A percentile compares a stretch with the other conserved stretches of the same genome.
Conservation (phyloP, 2,888 invertebrate genomes). For the Dermolepida albohirtum region DNA sequence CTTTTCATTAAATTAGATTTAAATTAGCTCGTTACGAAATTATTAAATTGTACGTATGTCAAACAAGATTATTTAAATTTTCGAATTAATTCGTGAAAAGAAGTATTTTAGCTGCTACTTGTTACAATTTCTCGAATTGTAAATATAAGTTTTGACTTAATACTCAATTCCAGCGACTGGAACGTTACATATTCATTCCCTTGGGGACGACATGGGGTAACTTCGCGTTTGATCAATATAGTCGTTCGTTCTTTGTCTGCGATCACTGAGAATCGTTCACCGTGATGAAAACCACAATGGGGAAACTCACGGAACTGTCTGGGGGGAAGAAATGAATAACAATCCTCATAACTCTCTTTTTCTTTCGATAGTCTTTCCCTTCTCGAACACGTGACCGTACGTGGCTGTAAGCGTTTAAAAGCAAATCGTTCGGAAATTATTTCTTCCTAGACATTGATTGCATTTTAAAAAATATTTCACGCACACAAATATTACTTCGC, state of each 20-base stretch:
- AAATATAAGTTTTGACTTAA: neutral
- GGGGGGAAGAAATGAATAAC: constrained; percentile 18
- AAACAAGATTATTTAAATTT: too few species aligned
- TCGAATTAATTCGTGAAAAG: too few species aligned
- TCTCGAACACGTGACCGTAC: constrained; percentile 9
- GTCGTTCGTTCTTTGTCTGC: constrained; percentile 23
- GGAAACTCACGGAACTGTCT: neutral
- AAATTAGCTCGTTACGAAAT: too few species aligned
- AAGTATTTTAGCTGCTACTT: too few species aligned
- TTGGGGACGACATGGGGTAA: constrained; percentile 4
- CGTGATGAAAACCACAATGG: constrained; percentile 16
- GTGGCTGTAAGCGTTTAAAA: neutral
- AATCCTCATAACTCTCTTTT: constrained; percentile 19
- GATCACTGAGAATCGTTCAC: neutral
- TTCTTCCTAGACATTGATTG: too few species aligned
- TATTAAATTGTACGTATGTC: too few species aligned
- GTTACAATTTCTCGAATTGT: too few species aligned
- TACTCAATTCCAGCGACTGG: neutral
- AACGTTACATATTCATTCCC: constrained; percentile 4
- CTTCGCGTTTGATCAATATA: constrained; percentile 17
- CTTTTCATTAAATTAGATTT: too few species aligned
- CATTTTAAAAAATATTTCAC: too few species aligned
- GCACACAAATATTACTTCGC: too few species aligned
- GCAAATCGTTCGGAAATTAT: neutral
- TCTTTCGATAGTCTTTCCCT: constrained; percentile 2